Evolutionary conservation across 2,797 vertebrate genomes (phyloP).

Genomic region (Cirrhinus molitorella): DNA sequence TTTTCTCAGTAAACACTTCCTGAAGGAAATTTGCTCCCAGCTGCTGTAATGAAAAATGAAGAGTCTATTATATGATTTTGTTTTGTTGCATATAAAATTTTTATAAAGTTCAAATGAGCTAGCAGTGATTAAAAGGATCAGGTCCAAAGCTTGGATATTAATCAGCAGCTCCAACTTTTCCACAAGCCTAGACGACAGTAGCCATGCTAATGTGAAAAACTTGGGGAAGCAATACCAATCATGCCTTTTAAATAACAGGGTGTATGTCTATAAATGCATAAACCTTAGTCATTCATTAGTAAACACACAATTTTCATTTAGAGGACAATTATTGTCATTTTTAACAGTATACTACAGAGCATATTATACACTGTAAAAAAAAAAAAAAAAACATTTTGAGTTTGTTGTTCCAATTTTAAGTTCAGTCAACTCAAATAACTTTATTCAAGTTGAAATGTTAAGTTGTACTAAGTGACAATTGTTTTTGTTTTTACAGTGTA

Average conservation of each 20-base stretch:
- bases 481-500: no score
- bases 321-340: neutral
- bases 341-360: no score
- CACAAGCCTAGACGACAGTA: neutral
- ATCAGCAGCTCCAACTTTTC: constrained; percentile 25
- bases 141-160: constrained; percentile 22
- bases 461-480: no score
- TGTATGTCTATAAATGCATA: constrained; percentile 22
- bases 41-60: constrained; percentile 6
- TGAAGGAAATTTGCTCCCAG: neutral
- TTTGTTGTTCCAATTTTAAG: no score
- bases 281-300: neutral
- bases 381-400: no score
- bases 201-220: constrained; percentile 21
- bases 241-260: constrained; percentile 21
- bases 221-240: constrained; percentile 38
- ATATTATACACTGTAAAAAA: no score
- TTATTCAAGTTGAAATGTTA: no score
- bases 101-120: constrained; percentile 47
- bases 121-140: constrained; percentile 47
- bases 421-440: no score
- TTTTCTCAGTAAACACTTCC: constrained; percentile 30
- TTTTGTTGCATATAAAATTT: constrained; percentile 8
- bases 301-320: neutral
- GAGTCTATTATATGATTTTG: neutral